phyloP scores from a whole-genome alignment of 2,888 invertebrate genomes.

The Papilio elwesi region DNA sequence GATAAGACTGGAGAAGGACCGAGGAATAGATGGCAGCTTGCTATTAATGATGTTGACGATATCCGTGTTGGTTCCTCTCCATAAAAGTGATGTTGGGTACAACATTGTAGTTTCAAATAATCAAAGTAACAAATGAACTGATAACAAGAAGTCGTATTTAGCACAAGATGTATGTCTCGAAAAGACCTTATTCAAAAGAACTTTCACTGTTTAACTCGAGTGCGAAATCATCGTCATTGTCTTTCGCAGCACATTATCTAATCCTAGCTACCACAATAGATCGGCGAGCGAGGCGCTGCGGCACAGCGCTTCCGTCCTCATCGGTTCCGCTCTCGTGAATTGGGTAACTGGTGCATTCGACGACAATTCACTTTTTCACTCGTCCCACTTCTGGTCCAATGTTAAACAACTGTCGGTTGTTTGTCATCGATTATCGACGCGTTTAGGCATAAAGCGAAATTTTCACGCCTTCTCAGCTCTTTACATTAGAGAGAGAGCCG shows the following conservation, averaged over 20 bases:
- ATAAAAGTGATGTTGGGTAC: too few species aligned
- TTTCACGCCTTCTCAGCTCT: slow-evolving; percentile 63
- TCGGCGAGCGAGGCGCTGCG: slow-evolving; percentile 60
- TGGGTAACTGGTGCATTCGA: slow-evolving; percentile 80
- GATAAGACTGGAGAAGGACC: too few species aligned
- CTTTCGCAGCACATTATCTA: slow-evolving; percentile 77
- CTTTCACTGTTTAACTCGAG: slow-evolving; percentile 71
- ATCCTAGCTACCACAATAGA: slow-evolving; percentile 70
- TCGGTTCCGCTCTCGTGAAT: slow-evolving; percentile 82
- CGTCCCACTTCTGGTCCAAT: slow-evolving; percentile 63
- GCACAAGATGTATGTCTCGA: slow-evolving; percentile 37
- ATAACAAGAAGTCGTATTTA: too few species aligned
- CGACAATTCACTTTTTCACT: slow-evolving; percentile 81
- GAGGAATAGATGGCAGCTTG: too few species aligned
- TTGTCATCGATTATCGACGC: slow-evolving; percentile 71
- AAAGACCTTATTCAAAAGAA: slow-evolving; percentile 41
- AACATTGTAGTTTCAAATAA: too few species aligned
- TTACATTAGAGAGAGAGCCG: slow-evolving; percentile 65
- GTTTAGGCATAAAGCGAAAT: slow-evolving; percentile 66
- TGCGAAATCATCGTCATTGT: slow-evolving; percentile 71
- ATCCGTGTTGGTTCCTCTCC: too few species aligned
- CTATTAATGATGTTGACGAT: too few species aligned
- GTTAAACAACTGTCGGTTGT: slow-evolving; percentile 58
- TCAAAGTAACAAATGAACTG: too few species aligned
- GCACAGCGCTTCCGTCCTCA: slow-evolving; percentile 74